Percentiles rank a stretch among this genome's conserved stretches.
phyloP scores from a whole-genome alignment of 2,888 invertebrate species.

The Pyralis farinalis region DNA sequence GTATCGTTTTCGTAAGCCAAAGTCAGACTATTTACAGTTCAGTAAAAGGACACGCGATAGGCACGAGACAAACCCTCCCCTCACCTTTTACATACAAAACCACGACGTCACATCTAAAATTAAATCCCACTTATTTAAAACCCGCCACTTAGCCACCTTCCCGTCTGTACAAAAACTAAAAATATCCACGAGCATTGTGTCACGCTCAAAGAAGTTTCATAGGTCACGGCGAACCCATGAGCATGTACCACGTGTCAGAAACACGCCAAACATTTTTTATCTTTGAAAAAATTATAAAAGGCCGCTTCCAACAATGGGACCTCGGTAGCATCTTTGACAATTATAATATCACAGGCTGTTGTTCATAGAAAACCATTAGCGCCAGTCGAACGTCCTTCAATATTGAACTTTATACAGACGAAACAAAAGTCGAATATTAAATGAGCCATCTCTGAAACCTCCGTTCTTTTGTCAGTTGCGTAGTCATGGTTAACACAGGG shows the following conservation, averaged over 20 bases:
- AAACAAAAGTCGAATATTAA: slow-evolving; percentile 44
- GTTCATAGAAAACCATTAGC: slow-evolving; percentile 45
- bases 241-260: slow-evolving; percentile 75
- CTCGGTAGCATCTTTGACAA: slow-evolving; percentile 81
- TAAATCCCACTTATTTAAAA: slow-evolving; percentile 77
- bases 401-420: slow-evolving; percentile 47
- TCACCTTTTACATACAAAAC: slow-evolving; percentile 55
- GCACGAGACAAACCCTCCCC: slow-evolving; percentile 73
- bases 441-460: slow-evolving; percentile 29
- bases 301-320: slow-evolving; percentile 68
- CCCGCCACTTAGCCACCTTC: slow-evolving; percentile 79
- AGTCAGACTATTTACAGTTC: slow-evolving; percentile 43
- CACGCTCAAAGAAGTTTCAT: slow-evolving; percentile 76
- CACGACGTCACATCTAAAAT: slow-evolving; percentile 75
- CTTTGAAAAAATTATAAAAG: slow-evolving; percentile 78
- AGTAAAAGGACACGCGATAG: slow-evolving; percentile 65
- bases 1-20: slow-evolving; percentile 25
- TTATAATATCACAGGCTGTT: slow-evolving; percentile 67
- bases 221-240: slow-evolving; percentile 73
- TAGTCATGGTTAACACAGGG: slow-evolving; percentile 69
- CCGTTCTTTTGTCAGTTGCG: slow-evolving; percentile 38
- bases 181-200: slow-evolving; percentile 75
- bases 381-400: slow-evolving; percentile 28
- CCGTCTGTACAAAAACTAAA: slow-evolving; percentile 76
- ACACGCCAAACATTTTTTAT: slow-evolving; percentile 80